These are phyloP conservation scores for Alcedo atthis DNA, from an alignment of 2,797 vertebrate species.

Conservation along the genomic window DNA sequence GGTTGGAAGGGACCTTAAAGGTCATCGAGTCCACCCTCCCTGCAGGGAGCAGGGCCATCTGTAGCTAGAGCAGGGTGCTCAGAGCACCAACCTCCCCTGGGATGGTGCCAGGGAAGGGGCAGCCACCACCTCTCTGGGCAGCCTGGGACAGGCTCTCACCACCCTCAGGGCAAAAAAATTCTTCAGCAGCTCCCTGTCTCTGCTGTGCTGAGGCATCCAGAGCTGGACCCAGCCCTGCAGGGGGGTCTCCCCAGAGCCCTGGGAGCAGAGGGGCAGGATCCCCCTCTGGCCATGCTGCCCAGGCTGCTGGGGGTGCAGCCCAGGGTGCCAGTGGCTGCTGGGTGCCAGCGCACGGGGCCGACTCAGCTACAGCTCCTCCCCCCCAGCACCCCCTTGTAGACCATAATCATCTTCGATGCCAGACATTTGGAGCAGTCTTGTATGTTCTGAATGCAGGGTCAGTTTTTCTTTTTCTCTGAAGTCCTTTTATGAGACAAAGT, in stretches of 20 bases:
- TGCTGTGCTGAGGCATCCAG: neutral
- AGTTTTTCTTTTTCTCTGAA: neutral
- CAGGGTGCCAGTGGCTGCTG: neutral
- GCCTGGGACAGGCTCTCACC: neutral
- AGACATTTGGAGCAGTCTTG: neutral
- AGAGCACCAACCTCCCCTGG: neutral
- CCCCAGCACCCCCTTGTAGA: neutral
- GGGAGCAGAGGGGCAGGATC: neutral
- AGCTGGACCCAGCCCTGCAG: neutral
- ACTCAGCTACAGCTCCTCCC: neutral
- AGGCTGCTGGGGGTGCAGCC: neutral
- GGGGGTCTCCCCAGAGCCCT: neutral
- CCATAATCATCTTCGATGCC: neutral
- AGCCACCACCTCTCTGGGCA: neutral
- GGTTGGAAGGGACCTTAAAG: neutral
- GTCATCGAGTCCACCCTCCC: neutral
- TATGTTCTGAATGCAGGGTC: neutral
- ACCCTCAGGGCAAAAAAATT: neutral
- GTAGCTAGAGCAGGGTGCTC: neutral
- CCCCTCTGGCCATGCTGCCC: neutral
- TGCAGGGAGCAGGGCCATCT: neutral
- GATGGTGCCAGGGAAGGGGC: neutral
- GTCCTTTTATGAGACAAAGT: neutral
- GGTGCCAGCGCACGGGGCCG: neutral
- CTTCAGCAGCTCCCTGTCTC: neutral